These are phyloP conservation scores for Tokudaia tokunoshimensis DNA, from an alignment of 2,797 vertebrate species.

Conservation along the genomic window DNA sequence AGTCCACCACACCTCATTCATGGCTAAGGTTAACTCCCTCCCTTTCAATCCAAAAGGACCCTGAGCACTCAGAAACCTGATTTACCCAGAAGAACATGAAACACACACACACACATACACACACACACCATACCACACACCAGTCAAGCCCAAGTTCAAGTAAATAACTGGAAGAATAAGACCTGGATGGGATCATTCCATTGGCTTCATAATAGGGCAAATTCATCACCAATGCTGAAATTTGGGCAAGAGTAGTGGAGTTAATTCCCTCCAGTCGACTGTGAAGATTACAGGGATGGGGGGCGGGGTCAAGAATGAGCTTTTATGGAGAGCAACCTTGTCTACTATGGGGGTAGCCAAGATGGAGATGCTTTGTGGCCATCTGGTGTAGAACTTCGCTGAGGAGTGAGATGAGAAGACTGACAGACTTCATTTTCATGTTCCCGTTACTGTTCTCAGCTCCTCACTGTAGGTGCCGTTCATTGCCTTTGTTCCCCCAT, in stretches of 20 bases:
- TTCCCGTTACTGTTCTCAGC: neutral
- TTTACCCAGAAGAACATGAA: slow-evolving; percentile 42
- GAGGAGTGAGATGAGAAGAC: neutral
- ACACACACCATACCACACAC: neutral
- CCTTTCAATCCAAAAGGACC: neutral
- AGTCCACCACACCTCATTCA: rapidly evolving
- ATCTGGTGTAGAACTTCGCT: neutral
- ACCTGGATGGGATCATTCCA: neutral
- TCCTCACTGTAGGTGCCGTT: neutral
- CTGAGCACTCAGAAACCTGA: neutral
- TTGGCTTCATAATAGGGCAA: neutral
- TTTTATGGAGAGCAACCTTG: neutral
- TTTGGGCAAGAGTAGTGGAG: neutral
- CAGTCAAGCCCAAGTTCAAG: neutral
- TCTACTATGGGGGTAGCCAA: neutral
- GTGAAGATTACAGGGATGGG: no score
- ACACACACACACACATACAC: neutral
- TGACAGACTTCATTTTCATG: neutral
- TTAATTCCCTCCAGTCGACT: neutral
- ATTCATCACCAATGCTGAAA: neutral
- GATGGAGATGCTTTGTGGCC: neutral
- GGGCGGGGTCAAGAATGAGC: neutral
- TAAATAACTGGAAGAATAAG: neutral
- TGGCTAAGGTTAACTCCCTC: slow-evolving; percentile 7
- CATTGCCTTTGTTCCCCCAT: neutral